These are phyloP conservation scores for Acrocephalus arundinaceus DNA, from an alignment of 2,113 vertebrate species.

Conservation along the genomic window DNA sequence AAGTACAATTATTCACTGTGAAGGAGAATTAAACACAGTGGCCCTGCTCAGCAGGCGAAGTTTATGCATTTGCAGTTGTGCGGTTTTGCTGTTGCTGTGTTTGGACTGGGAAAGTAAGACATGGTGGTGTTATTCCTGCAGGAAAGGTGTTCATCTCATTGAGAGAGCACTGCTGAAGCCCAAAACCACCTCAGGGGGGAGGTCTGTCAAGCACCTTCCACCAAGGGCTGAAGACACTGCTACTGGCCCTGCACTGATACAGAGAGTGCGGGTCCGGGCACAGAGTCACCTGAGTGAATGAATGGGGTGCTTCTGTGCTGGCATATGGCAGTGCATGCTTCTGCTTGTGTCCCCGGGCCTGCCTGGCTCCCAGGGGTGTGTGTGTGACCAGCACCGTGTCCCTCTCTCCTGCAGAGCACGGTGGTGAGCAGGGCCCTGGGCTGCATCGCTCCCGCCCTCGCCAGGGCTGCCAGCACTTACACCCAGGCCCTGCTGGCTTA, in stretches of 20 bases:
- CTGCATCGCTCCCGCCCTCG: constrained; percentile 66
- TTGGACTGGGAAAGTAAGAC: background rate
- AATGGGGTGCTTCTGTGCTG: background rate
- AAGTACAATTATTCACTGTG: background rate
- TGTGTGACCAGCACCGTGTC: rapidly evolving
- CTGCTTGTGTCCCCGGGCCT: background rate
- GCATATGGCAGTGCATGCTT: background rate
- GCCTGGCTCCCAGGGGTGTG: background rate
- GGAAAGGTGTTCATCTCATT: background rate
- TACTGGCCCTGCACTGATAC: background rate
- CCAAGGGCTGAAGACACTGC: background rate
- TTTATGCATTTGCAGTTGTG: background rate
- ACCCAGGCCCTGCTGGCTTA: constrained; percentile 83
- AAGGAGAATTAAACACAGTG: background rate
- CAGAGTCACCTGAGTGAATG: background rate
- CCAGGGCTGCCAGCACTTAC: constrained; percentile 70
- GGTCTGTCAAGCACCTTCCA: background rate
- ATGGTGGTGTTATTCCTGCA: background rate
- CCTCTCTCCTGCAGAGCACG: constrained; percentile 59
- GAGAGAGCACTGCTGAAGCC: background rate
- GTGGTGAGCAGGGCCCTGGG: constrained; percentile 73
- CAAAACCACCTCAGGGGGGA: background rate
- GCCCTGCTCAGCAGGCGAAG: background rate
- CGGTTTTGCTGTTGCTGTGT: background rate
- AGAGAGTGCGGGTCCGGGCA: rapidly evolving